Percentiles rank a stretch among this genome's conserved stretches.
Conservation (phyloP, 2,888 invertebrate species). For the Muschampia staudingeri region DNA sequence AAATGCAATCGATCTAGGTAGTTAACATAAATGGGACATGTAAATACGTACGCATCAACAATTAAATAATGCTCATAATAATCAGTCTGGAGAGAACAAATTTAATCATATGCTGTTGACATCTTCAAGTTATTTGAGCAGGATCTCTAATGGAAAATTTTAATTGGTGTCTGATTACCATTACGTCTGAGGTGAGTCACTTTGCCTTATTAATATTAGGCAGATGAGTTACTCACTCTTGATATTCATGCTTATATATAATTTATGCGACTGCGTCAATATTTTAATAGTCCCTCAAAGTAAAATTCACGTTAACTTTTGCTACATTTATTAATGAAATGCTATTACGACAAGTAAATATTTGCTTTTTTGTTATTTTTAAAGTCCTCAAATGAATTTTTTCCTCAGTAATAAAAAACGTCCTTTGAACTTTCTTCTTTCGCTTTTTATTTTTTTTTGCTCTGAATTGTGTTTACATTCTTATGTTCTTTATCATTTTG, state of each 20-base stretch:
- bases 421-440: no score
- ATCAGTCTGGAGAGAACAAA: conserved; percentile 57
- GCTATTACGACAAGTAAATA: conserved; percentile 10
- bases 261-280: conserved; percentile 30
- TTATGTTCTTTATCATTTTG: no score
- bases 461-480: no score
- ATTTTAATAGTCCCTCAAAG: conserved; percentile 32
- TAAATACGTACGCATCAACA: conserved; percentile 42
- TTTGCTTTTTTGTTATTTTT: not conserved
- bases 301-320: conserved; percentile 21
- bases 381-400: not conserved
- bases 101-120: conserved; percentile 59
- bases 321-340: conserved; percentile 27
- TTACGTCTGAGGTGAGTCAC: conserved; percentile 45
- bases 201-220: conserved; percentile 36
- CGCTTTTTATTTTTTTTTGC: no score
- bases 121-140: conserved; percentile 58
- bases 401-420: not conserved
- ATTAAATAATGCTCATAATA: conserved; percentile 53
- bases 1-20: conserved; percentile 41
- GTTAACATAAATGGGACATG: conserved; percentile 44
- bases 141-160: conserved; percentile 65
- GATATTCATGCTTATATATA: conserved; percentile 18
- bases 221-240: conserved; percentile 19
- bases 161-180: conserved; percentile 68